Conservation (phyloP, 35 echinoderm and acorn worm species). For the Hemicentrotus pulcherrimus region DNA sequence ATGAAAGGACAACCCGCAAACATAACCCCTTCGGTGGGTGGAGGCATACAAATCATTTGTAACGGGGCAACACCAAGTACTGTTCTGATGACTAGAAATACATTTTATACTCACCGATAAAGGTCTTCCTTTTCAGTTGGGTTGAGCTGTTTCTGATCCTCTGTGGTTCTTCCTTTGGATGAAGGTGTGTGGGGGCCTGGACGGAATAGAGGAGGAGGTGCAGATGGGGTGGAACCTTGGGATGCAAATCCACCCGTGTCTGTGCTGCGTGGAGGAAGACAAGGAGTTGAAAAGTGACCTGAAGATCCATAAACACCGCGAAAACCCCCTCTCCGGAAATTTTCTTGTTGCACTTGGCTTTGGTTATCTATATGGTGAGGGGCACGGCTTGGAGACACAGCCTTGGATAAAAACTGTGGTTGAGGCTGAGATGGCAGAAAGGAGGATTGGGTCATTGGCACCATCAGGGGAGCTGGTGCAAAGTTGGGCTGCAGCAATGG, state of each 20-base stretch:
- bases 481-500: neutral
- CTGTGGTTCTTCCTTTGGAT: neutral
- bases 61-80: too few relatives aligned
- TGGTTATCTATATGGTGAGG: neutral
- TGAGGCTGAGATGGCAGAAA: neutral
- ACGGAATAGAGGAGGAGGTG: neutral
- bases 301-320: neutral
- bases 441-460: neutral
- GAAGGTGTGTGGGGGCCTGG: neutral
- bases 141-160: neutral
- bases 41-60: too few relatives aligned
- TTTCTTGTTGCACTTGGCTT: neutral
- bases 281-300: neutral
- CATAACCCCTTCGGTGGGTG: too few relatives aligned
- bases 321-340: neutral
- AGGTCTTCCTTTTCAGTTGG: constrained; percentile 18
- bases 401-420: neutral
- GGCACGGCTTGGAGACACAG: neutral
- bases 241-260: neutral
- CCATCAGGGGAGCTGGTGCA: neutral
- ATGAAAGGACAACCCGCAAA: too few relatives aligned
- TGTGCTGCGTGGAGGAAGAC: neutral
- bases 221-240: neutral
- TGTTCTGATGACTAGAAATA: neutral
- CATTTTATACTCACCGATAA: neutral